Base-by-base conservation (phyloP, 2,888 invertebrate genomes). In the Drosophila sordidula region DNA sequence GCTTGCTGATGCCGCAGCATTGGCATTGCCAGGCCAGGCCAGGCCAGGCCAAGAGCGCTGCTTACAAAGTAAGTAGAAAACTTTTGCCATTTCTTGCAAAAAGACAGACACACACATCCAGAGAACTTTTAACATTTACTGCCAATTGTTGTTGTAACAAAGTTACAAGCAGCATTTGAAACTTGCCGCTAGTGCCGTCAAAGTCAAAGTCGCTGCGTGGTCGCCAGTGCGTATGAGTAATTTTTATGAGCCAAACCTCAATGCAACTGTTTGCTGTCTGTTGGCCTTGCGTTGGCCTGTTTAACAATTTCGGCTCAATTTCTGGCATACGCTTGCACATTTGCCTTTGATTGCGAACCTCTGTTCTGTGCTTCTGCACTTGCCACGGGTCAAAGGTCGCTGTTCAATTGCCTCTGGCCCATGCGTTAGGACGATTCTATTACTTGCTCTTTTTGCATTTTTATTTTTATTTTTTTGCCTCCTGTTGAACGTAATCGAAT, bases 91-190 rank as follows among this genome's bases (percentile, higher is more conserved):
- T 84, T 59, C 78, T 68, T 75, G 62, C 56, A 69, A 64, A 79
- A 73, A 32, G 59, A 54, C 70, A 63, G 58, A 65, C 57, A 72
- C 51, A 65, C 61, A 66, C 56, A 71, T 50, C 55, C 41, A 42
- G 46, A 55, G 39, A 88, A 86, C 66, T 78, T 79, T 80, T 38
- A 82, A 73, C 78, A 83, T 74, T 75, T 69, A 75, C 71, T 78
- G 61, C 36, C 55, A 45, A 52, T 52, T 75, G 58, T 12, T 57
- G 42, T 49, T 78, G 65, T 67, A 54, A 68, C 76, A 85, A 84
- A 84, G 85, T 89, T 87, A 89, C 81, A 89, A 89, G 87, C 74
- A 87, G 78, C 81, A 89, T 80, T 89, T 80, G 81, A 85, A 85
- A 87, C 67, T 89, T 81, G 89, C 75, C 66, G 29, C 29, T 29